A percentile compares a stretch with the other conserved stretches of the same genome.
Evolutionary conservation across 2,888 invertebrate genomes (phyloP).

Genomic region (Morpho achilles): DNA sequence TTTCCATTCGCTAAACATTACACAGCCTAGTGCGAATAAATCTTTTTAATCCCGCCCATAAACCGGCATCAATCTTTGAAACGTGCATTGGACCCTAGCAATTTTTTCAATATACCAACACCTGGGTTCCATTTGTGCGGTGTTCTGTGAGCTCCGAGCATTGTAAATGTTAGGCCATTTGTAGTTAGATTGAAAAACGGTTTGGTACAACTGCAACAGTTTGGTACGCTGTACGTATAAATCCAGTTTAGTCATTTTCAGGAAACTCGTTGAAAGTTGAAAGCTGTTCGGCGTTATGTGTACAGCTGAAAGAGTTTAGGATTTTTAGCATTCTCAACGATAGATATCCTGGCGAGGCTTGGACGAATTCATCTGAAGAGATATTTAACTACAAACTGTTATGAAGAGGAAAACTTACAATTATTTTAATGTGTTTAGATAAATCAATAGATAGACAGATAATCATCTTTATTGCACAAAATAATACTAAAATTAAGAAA

Average conservation of each 20-base stretch:
- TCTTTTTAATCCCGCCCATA: constrained; percentile 9
- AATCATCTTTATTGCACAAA: no score
- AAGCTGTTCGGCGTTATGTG: constrained; percentile 2
- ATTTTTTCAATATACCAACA: constrained; percentile 76
- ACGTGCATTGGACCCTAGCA: constrained; percentile 59
- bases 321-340: constrained; percentile 7
- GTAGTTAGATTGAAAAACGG: constrained; percentile 75
- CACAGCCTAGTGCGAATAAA: constrained; percentile 9
- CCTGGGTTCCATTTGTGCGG: constrained; percentile 67
- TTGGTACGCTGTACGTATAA: constrained; percentile 38
- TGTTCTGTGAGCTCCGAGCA: constrained; percentile 61
- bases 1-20: constrained; percentile 2
- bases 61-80: constrained; percentile 48
- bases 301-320: constrained; percentile 7
- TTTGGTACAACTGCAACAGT: constrained; percentile 55
- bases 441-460: no score
- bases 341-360: no score
- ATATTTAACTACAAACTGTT: no score
- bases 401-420: no score
- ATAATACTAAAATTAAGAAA: no score
- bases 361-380: no score
- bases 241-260: constrained; percentile 31
- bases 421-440: no score
- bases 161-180: constrained; percentile 74
- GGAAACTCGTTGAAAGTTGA: constrained; percentile 20